phyloP scores from a whole-genome alignment of 92 coral and sea anemone genomes.

The Porites rus region DNA sequence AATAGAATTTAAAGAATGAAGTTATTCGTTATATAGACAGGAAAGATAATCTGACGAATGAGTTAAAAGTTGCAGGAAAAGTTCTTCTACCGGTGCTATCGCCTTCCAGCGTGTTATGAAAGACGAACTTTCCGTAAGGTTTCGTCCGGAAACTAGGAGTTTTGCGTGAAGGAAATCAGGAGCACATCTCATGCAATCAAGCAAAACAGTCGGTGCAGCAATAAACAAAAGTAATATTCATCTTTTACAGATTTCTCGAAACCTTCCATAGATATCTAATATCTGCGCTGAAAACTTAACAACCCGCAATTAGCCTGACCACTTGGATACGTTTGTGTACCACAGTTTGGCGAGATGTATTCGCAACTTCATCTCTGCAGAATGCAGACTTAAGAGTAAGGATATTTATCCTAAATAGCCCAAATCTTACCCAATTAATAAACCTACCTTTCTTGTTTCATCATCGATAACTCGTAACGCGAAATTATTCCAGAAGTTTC shows the following conservation, averaged over 20 bases:
- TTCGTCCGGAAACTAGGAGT: conserved; percentile 21
- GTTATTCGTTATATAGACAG: not conserved
- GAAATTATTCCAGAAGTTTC: not conserved
- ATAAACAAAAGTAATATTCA: not conserved
- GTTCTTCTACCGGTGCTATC: not conserved
- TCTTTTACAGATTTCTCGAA: not conserved
- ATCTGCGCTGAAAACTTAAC: not conserved
- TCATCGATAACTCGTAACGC: conserved; percentile 9
- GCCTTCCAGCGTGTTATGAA: not conserved
- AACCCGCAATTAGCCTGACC: not conserved
- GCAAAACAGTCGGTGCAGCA: not conserved
- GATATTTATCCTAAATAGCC: not conserved
- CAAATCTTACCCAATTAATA: not conserved
- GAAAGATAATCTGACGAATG: not conserved
- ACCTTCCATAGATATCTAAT: not conserved
- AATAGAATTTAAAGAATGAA: not conserved
- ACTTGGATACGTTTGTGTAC: not conserved
- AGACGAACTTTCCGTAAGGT: not conserved
- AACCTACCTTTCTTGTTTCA: conserved; percentile 30
- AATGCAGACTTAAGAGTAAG: conserved; percentile 26
- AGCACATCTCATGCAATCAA: not conserved
- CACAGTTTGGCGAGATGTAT: not conserved
- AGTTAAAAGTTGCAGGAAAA: not conserved
- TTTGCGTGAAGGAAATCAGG: conserved; percentile 26
- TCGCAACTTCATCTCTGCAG: conserved; percentile 13